Evolutionary conservation across 2,113 vertebrate genomes (phyloP), one percentile per base, ranked within the genome.

Genomic region (Pao palembangensis): DNA sequence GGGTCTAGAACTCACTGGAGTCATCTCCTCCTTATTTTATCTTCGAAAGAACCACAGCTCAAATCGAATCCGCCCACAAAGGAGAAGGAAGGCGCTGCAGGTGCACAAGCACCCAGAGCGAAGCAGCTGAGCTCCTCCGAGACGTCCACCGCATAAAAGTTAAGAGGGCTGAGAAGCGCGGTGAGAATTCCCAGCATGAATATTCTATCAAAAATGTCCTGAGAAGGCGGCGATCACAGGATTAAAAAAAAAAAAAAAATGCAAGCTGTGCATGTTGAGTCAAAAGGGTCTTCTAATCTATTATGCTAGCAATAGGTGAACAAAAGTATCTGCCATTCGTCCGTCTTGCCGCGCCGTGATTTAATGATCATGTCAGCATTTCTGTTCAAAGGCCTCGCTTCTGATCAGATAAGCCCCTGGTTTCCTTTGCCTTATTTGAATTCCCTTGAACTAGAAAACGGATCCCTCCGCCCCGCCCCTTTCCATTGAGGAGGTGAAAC

Each of bases 291-390:
- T 14, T 83, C 75, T 78, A 73, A 89, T 89, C 87, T 87, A 72
- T 86, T 82, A 82, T 82, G 79, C 83, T 62, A 67, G 63, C 70
- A 58, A 79, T 81, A 87, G 87, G 84, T 87, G 86, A 85, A 89
- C 84, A 87, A 78, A 85, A 85, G 80, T 84, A 85, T 80, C 76
- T 77, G 64, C 64, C 64, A 21, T 71, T 82, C 81, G 71, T 79
- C 73, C 55, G 75, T 72, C 76, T 82, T 69, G 67, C 64, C 73
- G 81, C 42, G 67, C 68, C 61, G 55, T 80, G 61, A n/a, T 86
- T 82, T 89, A 89, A 91, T 87, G 86, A 86, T 87, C 73, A 52
- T 84, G 81, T 88, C 89, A 88, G 89, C 87, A 43, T 69, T 88
- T 89, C 75, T 85, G 79, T 88, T 90, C 87, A 90, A 90, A 89